Base-by-base conservation (phyloP, 2,113 vertebrate species). In the Myiopsitta monachus region DNA sequence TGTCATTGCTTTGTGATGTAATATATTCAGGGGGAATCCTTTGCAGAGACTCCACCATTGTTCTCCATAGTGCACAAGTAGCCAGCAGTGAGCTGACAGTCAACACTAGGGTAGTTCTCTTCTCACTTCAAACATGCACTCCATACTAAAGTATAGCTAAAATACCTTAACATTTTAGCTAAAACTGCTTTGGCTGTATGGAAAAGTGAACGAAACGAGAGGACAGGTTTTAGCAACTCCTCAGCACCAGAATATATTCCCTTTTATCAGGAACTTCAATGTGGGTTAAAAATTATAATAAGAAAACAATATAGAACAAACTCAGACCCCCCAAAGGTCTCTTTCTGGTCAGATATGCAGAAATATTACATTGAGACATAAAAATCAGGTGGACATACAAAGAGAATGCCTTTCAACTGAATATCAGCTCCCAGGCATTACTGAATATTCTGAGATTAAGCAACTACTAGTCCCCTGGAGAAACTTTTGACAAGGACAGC, bases 1-100 rank as follows among this genome's bases (percentile, higher is more conserved):
- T 57, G 27, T 36, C 38, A 62, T 6, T 77, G 16, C 8, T 72
- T 30, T 10, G 22, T 49, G 19, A 47, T 21, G 17, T 27, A 87
- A 77, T 8, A 3, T 14, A 70, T 46, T 76, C 57, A n/a, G 23
- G 47, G 55, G 10, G 49, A 76, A 23, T 3, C 30, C 47, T 36
- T 73, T 66, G 7, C 24, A 68, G 33, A 66, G 43, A 39, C 16
- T 54, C 11, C 33, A 39, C 55, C 22, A 74, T 11, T 67, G 27
- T 67, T 49, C 63, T 44, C 26, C 23, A 36, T 4, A 26, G 44
- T 9, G 16, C 0, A 0, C 1, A 3, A 59, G 12, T 38, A 44
- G 44, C 31, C 55, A 85, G 46, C 39, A 91, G 26, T 4, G 39
- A 95, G 51, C 28, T 77, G 39, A 21, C 4, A 79, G 47, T 63